Conservation (phyloP, 1,140 invertebrate genomes). For the Ladona fulva region DNA sequence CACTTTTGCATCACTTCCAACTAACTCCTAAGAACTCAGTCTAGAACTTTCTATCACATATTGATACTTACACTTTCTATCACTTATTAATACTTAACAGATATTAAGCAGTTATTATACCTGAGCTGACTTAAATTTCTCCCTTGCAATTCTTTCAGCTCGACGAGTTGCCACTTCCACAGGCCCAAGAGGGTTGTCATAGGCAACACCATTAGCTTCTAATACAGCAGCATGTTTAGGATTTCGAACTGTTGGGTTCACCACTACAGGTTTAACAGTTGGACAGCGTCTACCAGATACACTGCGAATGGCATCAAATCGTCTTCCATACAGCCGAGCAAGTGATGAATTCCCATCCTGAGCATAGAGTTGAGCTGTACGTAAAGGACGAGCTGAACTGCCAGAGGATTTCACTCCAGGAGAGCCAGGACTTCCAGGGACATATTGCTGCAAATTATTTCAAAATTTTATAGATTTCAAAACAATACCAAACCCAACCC, state of each 20-base stretch:
- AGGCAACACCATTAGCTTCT: slow-evolving; percentile 72
- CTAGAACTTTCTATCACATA: too few relatives aligned
- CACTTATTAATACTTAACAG: too few relatives aligned
- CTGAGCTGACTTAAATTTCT: slow-evolving; percentile 33
- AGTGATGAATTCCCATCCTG: slow-evolving; percentile 76
- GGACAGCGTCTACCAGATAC: slow-evolving; percentile 60
- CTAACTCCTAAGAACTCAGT: too few relatives aligned
- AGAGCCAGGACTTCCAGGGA: not conserved
- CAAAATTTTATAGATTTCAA: too few relatives aligned
- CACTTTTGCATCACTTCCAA: too few relatives aligned
- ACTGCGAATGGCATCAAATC: slow-evolving; percentile 71
- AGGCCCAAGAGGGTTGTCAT: slow-evolving; percentile 75
- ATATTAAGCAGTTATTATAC: not conserved
- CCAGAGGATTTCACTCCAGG: not conserved
- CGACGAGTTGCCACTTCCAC: slow-evolving; percentile 73
- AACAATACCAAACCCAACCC: too few relatives aligned
- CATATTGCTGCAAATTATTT: not conserved
- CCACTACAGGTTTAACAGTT: slow-evolving; percentile 59
- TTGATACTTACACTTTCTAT: too few relatives aligned
- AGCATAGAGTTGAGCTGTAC: slow-evolving; percentile 69
- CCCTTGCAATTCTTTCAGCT: slow-evolving; percentile 51
- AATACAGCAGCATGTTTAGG: slow-evolving; percentile 75
- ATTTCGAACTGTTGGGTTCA: slow-evolving; percentile 63
- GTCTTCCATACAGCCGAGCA: slow-evolving; percentile 56
- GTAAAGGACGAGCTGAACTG: slow-evolving; percentile 62